Conservation (phyloP, 2,888 invertebrate genomes). For the Drosophila macrospina region DNA sequence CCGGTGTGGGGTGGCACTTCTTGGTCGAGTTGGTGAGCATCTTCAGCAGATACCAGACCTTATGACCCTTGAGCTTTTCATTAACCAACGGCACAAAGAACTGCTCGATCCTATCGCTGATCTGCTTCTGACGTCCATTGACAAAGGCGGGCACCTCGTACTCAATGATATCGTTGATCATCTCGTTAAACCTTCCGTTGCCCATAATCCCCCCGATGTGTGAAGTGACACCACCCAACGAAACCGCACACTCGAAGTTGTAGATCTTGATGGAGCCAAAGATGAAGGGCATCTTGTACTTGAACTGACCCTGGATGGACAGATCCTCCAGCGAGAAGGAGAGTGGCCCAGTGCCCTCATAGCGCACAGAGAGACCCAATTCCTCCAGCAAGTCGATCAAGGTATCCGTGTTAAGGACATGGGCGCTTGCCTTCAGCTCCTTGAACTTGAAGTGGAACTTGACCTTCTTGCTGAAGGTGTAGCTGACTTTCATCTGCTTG, state of each 20-base stretch:
- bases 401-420: conserved; percentile 67
- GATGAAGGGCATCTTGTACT: conserved; percentile 82
- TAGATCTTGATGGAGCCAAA: conserved; percentile 82
- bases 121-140: conserved; percentile 70
- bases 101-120: conserved; percentile 70
- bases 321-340: conserved; percentile 75
- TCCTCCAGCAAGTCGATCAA: conserved; percentile 68
- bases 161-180: conserved; percentile 76
- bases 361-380: conserved; percentile 75
- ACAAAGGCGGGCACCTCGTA: conserved; percentile 70
- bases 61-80: conserved; percentile 72
- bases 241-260: conserved; percentile 73
- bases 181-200: conserved; percentile 71
- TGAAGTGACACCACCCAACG: conserved; percentile 74
- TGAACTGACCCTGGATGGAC: conserved; percentile 77
- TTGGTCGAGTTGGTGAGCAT: conserved; percentile 23
- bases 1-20: conserved; percentile 75
- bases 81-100: conserved; percentile 76
- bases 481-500: conserved; percentile 78
- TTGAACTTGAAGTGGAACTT: conserved; percentile 73
- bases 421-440: conserved; percentile 68
- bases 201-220: conserved; percentile 81
- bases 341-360: conserved; percentile 77
- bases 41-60: conserved; percentile 76
- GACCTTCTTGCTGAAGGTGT: conserved; percentile 77